Percentiles rank a stretch among this genome's conserved stretches.
Evolutionary conservation across 2,113 vertebrate species (phyloP).

Genomic region (Panthera uncia): DNA sequence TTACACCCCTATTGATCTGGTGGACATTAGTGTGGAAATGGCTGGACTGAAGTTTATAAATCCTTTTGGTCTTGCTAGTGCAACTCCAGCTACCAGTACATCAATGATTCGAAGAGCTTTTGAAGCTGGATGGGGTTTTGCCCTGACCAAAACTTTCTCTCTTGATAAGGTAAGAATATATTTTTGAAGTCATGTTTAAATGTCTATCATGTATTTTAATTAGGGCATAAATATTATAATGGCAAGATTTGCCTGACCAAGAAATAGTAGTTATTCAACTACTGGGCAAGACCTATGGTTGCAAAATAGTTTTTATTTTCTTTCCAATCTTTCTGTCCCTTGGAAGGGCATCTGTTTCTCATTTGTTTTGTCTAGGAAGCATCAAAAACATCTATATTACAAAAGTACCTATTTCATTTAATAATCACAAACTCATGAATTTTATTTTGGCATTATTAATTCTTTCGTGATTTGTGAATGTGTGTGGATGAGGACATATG

Average conservation of each 20-base stretch:
- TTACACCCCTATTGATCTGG: slow-evolving; percentile 90
- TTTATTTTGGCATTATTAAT: background rate
- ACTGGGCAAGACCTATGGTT: background rate
- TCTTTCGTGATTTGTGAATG: background rate
- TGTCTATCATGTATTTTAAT: background rate
- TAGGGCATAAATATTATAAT: background rate
- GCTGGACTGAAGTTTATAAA: slow-evolving; percentile 92
- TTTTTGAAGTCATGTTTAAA: background rate
- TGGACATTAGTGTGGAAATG: slow-evolving; percentile 93
- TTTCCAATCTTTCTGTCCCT: background rate
- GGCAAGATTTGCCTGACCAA: background rate
- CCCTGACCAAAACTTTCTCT: slow-evolving; percentile 95
- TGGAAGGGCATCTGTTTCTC: background rate
- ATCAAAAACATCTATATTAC: background rate
- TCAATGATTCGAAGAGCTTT: slow-evolving; percentile 96
- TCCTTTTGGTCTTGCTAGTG: slow-evolving; percentile 95
- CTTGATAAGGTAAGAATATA: slow-evolving; percentile 90
- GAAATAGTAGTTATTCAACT: background rate
- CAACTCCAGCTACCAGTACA: slow-evolving; percentile 92
- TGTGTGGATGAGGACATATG: background rate
- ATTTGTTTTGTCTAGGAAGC: background rate
- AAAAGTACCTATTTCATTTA: background rate
- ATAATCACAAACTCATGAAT: background rate
- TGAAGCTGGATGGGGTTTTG: slow-evolving; percentile 94
- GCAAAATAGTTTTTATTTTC: background rate